These are phyloP conservation scores for Eulemur coronatus DNA, from an alignment of 2,797 vertebrate species.

Conservation along the genomic window DNA sequence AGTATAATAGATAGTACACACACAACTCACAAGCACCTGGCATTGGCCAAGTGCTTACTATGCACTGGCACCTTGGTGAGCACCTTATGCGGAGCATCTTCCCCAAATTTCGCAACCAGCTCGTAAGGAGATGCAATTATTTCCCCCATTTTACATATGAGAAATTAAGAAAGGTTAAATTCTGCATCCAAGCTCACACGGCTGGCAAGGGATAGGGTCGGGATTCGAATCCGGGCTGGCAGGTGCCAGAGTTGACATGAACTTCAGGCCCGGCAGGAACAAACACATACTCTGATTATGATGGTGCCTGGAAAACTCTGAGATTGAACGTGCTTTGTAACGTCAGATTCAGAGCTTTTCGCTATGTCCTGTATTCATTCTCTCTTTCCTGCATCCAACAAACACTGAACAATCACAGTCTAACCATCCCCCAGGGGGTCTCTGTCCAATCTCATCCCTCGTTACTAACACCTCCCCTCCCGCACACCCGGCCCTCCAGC, in stretches of 20 bases:
- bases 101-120: neutral
- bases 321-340: neutral
- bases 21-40: rapidly evolving
- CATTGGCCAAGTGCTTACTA: rapidly evolving
- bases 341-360: neutral
- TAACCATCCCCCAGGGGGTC: neutral
- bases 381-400: neutral
- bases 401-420: neutral
- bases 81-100: neutral
- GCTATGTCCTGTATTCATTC: neutral
- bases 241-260: neutral
- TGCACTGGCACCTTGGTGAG: neutral
- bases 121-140: neutral
- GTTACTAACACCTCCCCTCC: neutral
- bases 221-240: neutral
- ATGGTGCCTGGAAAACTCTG: neutral
- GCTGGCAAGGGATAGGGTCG: neutral
- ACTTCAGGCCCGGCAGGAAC: neutral
- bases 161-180: neutral
- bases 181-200: neutral
- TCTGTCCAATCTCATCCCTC: neutral
- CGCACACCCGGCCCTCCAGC: neutral
- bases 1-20: neutral
- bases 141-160: neutral
- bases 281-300: neutral